Base-by-base conservation (phyloP, 2,797 vertebrate genomes). In the Rallus crepitans region DNA sequence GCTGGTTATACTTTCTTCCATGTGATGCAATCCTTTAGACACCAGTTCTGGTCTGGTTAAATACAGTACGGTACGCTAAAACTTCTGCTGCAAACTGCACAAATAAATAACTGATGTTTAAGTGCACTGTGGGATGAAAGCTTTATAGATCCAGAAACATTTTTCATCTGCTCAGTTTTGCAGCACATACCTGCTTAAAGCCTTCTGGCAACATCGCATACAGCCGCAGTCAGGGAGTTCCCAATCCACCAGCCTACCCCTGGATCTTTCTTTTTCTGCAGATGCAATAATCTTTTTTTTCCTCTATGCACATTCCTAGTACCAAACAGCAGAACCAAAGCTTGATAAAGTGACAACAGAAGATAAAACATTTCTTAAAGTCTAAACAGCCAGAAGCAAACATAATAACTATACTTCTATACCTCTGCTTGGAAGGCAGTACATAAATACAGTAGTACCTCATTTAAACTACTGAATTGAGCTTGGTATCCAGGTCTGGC, bases 91-190 rank as follows among this genome's bases (percentile, higher is more conserved):
- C 40, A 61, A 93, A 83, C 52, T 42, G 16, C 39, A 82, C 77
- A 78, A 82, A 90, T 85, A 95, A 90, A 91, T 94, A 93, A 87
- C 60, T 56, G 47, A 80, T 73, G 63, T 81, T 85, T 83, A 87
- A 92, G 63, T 77, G 81, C 83, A 84, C 60, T 77, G 17, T 59
- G 52, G 75, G 81, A 83, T 88, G 45, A 91, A 97, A 89, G 52
- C 71, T 95, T 93, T 84, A 80, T 73, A 86, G 87, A 89, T 69
- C 37, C 69, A 89, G 92, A 85, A 87, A 59, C 27, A 78, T 84
- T 94, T 96, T 80, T 95, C 66, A 91, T 63, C 35, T 70, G 55
- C 72, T 86, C 47, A 40, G 56, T 81, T 93, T 78, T 80, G 70
- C 79, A 84, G 61, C 69, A 63, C 47, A 37, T 68, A 81, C 60